These are phyloP conservation scores for Apodemus speciosus DNA, from an alignment of 2,113 vertebrate species.

Conservation along the genomic window DNA sequence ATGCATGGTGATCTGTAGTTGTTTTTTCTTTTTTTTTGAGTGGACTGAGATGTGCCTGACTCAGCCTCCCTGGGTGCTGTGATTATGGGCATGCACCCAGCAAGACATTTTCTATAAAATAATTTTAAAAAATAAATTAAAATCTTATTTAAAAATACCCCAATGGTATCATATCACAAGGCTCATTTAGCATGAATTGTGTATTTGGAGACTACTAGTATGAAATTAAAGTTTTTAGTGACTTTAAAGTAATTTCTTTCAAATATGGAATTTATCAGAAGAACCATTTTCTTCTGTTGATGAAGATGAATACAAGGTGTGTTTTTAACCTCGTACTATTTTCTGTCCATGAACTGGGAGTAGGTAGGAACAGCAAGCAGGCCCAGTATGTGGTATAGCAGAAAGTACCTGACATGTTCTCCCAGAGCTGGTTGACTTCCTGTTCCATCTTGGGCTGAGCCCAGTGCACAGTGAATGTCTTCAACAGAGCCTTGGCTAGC, in stretches of 20 bases:
- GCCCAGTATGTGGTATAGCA: not conserved
- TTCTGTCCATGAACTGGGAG: not conserved
- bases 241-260: not conserved
- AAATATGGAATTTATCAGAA: constrained; percentile 12
- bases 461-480: constrained; percentile 16
- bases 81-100: not conserved
- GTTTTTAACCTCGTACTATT: not conserved
- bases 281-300: not conserved
- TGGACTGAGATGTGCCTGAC: not conserved
- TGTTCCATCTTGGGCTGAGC: not conserved
- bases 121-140: not conserved
- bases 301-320: not conserved
- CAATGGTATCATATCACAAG: not conserved
- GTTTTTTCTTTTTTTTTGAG: too few relatives aligned
- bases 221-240: not conserved
- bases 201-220: not conserved
- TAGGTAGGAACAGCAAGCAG: not conserved
- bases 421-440: not conserved
- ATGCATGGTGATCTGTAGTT: not conserved
- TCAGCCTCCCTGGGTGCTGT: not conserved
- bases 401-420: not conserved
- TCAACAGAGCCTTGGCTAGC: constrained; percentile 38
- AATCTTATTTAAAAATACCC: not conserved
- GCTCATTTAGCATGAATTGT: not conserved
- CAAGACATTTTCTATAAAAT: not conserved